phyloP scores from a whole-genome alignment of 2,797 vertebrate species.

The Pelochelys cantorii region DNA sequence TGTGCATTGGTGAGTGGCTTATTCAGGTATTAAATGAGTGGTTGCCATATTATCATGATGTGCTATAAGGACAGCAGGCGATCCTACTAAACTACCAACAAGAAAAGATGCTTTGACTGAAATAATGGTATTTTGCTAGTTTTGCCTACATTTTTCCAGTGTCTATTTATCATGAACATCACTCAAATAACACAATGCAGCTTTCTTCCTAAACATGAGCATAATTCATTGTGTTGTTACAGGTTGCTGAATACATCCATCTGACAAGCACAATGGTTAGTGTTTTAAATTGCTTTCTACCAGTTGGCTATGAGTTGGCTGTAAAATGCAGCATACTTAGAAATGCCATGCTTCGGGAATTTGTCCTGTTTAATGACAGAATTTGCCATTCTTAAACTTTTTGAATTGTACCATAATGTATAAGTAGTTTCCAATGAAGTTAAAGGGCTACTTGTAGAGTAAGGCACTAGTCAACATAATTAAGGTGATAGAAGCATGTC shows the following conservation, averaged over 20 bases:
- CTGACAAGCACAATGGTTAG: background rate
- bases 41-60: background rate
- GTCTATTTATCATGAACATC: background rate
- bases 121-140: background rate
- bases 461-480: rapidly evolving
- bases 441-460: background rate
- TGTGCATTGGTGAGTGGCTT: background rate
- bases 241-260: background rate
- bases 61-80: background rate
- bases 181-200: background rate
- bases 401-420: background rate
- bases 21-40: background rate
- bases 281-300: background rate
- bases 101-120: background rate
- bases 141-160: background rate
- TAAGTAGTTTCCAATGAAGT: background rate
- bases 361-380: background rate
- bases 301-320: background rate
- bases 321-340: background rate
- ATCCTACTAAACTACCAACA: background rate
- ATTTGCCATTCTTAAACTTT: background rate
- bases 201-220: background rate
- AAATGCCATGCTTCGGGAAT: background rate
- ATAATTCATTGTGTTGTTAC: background rate
- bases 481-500: background rate